Percentiles rank a stretch among this genome's conserved stretches.
These are phyloP conservation scores for Dasysyrphus tricinctus DNA, from an alignment of 2,888 invertebrate genomes.

Conservation along the genomic window DNA sequence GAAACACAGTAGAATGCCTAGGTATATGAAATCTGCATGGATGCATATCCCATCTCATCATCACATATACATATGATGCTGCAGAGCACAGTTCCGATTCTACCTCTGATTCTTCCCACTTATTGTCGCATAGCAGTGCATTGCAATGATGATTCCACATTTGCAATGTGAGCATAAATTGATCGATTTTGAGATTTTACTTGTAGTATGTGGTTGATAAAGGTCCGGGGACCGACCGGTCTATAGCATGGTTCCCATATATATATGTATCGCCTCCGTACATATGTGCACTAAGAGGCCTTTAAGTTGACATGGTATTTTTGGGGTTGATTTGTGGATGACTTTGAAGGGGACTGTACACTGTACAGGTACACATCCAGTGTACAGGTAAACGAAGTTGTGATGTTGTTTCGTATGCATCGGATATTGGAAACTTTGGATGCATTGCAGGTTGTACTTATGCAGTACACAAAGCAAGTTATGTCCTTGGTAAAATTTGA, in stretches of 20 bases:
- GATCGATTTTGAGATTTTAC: constrained; percentile 53
- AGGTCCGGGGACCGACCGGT: not conserved
- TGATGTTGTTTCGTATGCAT: constrained; percentile 6
- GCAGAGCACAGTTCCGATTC: constrained; percentile 10
- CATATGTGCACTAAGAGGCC: constrained; percentile 14
- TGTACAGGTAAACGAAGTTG: not conserved
- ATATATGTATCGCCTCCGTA: not conserved
- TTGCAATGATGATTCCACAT: constrained; percentile 48
- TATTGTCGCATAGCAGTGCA: constrained; percentile 43
- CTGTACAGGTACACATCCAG: not conserved
- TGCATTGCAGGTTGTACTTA: constrained; percentile 30
- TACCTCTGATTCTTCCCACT: constrained; percentile 35
- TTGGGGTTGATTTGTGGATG: constrained; percentile 50
- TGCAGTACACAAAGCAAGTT: constrained; percentile 18
- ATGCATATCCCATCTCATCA: constrained; percentile 49
- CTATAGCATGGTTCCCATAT: not conserved
- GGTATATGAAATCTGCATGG: constrained; percentile 22
- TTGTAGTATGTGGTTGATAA: constrained; percentile 7
- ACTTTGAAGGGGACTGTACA: constrained; percentile 8
- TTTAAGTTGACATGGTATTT: constrained; percentile 41
- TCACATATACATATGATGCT: not conserved
- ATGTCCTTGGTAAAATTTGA: constrained; percentile 27
- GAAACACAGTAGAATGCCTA: constrained; percentile 8
- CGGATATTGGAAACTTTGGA: constrained; percentile 18
- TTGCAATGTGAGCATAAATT: constrained; percentile 58